Evolutionary conservation across 1,140 invertebrate species (phyloP).

Genomic region (Telenomus remus): DNA sequence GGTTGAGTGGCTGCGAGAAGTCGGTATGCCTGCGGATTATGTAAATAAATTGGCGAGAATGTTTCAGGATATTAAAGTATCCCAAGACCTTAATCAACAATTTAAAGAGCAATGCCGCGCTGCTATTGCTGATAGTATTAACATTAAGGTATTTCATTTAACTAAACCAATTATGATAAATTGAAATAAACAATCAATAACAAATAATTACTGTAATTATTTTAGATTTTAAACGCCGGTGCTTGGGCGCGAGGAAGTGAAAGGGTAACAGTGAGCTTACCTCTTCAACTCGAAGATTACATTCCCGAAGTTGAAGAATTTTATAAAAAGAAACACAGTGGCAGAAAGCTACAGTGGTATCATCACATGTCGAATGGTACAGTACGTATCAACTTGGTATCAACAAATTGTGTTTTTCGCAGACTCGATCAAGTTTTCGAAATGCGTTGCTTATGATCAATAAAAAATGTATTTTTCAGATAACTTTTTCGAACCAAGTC

Average conservation of each 20-base stretch:
- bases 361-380: slow-evolving; percentile 99
- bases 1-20: slow-evolving; percentile 96
- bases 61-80: slow-evolving; percentile 99
- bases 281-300: slow-evolving; percentile 97
- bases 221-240: slow-evolving; percentile 95
- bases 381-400: slow-evolving; percentile 70
- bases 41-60: slow-evolving; percentile 98
- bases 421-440: too few relatives aligned
- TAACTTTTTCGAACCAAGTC: slow-evolving; percentile 94
- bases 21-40: slow-evolving; percentile 99
- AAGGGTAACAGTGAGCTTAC: slow-evolving; percentile 94
- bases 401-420: too few relatives aligned
- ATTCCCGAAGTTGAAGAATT: slow-evolving; percentile 98
- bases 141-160: slow-evolving; percentile 79
- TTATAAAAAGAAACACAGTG: slow-evolving; percentile 97
- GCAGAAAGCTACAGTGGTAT: slow-evolving; percentile 99
- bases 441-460: too few relatives aligned
- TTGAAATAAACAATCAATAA: background rate
- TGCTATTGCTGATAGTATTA: slow-evolving; percentile 80
- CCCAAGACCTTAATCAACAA: slow-evolving; percentile 97
- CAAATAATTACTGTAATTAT: background rate
- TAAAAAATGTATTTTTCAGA: slow-evolving; percentile 79
- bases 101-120: slow-evolving; percentile 85
- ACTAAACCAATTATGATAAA: background rate
- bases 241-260: slow-evolving; percentile 97